Base-by-base conservation (phyloP, 1,140 invertebrate genomes). In the Anoplolepis gracilipes region DNA sequence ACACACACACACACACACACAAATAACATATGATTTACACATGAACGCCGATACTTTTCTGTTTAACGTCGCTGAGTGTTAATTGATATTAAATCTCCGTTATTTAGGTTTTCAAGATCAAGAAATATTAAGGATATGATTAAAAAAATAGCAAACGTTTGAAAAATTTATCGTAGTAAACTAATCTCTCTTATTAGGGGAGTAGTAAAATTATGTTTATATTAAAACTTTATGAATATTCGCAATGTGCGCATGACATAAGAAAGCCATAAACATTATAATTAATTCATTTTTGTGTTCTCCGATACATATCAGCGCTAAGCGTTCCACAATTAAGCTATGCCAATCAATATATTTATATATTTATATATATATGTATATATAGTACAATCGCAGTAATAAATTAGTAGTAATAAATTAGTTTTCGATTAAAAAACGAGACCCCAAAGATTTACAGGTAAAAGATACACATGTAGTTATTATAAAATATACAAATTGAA, bases 11-110 rank as follows among this genome's bases (percentile, higher is more conserved):
- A n/a, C n/a, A n/a, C n/a, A 90, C 84, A 90, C 84, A 90, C 76
- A 67, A 89, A 90, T 84, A 85, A 81, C 62, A 81, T 87, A 85
- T 88, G 87, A 91, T 90, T 89, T 91, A 90, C 84, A 89, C 75
- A 87, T 57, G 42, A 85, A 87, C 73, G 72, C 76, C 36, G 85
- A 65, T 76, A 79, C 42, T 73, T 84, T 46, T 33, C 62, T 11
- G 53, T 53, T 42, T 75, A 76, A 81, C 33, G n/a, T 85, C 33
- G 30, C 46, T 61, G 65, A 73, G 36, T 57, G 36, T 55, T 72
- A 42, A 11, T 55, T 25, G 13, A 8, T 65, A 46, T 64, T 53
- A 57, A 69, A 67, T 87, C 36, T 69, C 46, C 36, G 25, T 73
- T 49, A 19, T 36, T 82, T 57, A 42, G 3, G 46, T 82, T 73